Conservation (phyloP, 2,797 vertebrate genomes). For the Bradypus variegatus region DNA sequence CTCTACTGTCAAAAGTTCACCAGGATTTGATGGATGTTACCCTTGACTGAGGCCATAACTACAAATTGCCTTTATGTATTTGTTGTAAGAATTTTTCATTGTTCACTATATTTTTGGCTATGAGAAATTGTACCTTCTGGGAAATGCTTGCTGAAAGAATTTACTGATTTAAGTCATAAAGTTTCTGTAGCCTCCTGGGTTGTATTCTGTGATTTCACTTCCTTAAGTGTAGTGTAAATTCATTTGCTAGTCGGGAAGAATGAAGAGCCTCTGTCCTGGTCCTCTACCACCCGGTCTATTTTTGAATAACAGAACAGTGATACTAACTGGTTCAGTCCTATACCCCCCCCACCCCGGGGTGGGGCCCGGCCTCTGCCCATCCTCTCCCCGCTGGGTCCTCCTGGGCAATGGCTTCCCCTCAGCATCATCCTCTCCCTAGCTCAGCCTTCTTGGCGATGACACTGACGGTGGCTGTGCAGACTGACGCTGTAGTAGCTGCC, state of each 20-base stretch:
- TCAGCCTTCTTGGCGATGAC: slow-evolving; percentile 45
- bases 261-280: neutral
- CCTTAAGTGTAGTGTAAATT: neutral
- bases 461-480: neutral
- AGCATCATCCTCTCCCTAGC: neutral
- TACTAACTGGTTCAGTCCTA: neutral
- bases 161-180: neutral
- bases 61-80: neutral
- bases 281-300: neutral
- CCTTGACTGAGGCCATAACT: neutral
- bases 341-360: accelerated
- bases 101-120: neutral
- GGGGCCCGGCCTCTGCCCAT: neutral
- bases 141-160: neutral
- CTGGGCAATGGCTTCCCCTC: neutral
- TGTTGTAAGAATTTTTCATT: neutral
- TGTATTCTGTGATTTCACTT: neutral
- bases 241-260: neutral
- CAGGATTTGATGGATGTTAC: neutral
- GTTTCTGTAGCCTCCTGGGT: neutral
- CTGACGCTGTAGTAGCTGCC: slow-evolving; percentile 28
- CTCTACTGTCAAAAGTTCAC: neutral
- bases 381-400: neutral
- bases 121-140: neutral
- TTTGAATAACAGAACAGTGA: neutral